Evolutionary conservation across 2,888 invertebrate species (phyloP), one percentile per base, ranked within the genome.

Genomic region (Ryuthela nishihirai): DNA sequence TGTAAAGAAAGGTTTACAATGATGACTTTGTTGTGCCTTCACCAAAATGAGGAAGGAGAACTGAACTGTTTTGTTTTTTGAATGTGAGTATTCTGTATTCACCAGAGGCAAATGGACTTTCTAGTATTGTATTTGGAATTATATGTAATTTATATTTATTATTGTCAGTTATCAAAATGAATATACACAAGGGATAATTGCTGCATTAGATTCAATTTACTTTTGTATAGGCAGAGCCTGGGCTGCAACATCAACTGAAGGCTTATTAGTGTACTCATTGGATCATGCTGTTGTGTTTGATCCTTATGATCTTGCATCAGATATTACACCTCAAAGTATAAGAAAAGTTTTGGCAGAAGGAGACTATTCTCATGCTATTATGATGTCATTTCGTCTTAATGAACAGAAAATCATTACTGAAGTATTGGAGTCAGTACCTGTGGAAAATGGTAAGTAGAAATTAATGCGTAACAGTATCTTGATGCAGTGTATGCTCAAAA

Each of bases 221-320:
- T 17, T 41, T n/a, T 43, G 44, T 50, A 6, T 17, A 80, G 92
- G 91, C 0, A 85, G 89, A 71, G 82, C 88, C 6, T 99, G 94
- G 83, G 88, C 89, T 0, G 91, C 92, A 0, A 90, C 91, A 0
- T 89, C 93, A 0, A 97, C 97, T 0, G 99, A 99, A 76, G 99
- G 99, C 0, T 80, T 99, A 0, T 76, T 97, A 5, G 77, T 98
- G 29, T 99, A 93, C 77, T 85, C 90, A 0, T 75, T 90, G 45
- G 87, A 86, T 66, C 75, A 79, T 25, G 85, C 85, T 42, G 80
- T 88, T 18, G 82, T 89, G 0, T 99, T 99, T 74, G 93, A 97
- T 78, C 98, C 98, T 0, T 94, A 88, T 76, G 85, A 91, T 56
- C 78, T 99, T 20, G 89, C 92, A 62, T 76, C 85, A 4, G 83